Percentiles rank a stretch among this genome's conserved stretches.
Conservation (phyloP, 2,888 invertebrate genomes). For the Eurois occulta region DNA sequence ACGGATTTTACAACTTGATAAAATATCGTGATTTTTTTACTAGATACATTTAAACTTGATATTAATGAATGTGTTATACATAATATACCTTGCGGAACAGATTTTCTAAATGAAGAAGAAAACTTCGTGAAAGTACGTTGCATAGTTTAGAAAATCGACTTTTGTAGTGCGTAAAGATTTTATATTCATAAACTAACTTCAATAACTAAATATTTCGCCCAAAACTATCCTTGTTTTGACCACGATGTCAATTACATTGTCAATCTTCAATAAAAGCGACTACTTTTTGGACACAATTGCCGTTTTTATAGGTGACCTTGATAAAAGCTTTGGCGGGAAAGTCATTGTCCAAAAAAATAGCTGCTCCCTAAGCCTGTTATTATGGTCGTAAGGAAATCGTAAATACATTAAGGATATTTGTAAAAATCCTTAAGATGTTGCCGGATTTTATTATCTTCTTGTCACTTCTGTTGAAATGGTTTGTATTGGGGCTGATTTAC, state of each 20-base stretch:
- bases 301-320: constrained; percentile 46
- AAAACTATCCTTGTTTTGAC: background rate
- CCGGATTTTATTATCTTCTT: constrained; percentile 28
- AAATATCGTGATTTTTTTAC: background rate
- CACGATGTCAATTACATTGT: constrained; percentile 27
- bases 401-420: constrained; percentile 77
- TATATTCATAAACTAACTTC: background rate
- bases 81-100: background rate
- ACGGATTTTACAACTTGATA: background rate
- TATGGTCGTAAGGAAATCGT: constrained; percentile 75
- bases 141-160: background rate
- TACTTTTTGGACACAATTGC: constrained; percentile 31
- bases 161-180: background rate
- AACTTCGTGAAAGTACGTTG: background rate
- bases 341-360: constrained; percentile 63
- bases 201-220: background rate
- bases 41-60: background rate
- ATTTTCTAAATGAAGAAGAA: background rate
- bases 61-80: background rate
- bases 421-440: constrained; percentile 51
- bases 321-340: constrained; percentile 49
- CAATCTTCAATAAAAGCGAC: constrained; percentile 23
- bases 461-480: constrained; percentile 10
- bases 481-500: background rate
- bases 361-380: constrained; percentile 70